Percentiles rank a stretch among this genome's conserved stretches.
phyloP scores from a whole-genome alignment of 1,140 invertebrate species.

The Eubasilissa regina region DNA sequence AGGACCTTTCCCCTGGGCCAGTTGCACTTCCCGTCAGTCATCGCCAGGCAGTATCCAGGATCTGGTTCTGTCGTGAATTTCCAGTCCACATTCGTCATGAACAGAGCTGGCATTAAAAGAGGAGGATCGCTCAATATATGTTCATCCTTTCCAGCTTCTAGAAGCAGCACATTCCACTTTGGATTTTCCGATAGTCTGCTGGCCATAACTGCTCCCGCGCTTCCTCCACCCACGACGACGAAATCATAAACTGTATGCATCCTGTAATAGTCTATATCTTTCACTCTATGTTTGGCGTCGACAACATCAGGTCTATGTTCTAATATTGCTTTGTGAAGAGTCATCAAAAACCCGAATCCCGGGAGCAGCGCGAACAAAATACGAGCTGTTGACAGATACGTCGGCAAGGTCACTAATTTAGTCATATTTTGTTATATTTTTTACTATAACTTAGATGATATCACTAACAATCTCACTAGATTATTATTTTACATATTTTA shows the following conservation, averaged over 20 bases:
- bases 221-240: constrained; percentile 86
- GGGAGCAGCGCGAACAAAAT: constrained; percentile 77
- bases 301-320: constrained; percentile 79
- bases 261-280: constrained; percentile 67
- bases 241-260: constrained; percentile 80
- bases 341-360: constrained; percentile 74
- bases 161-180: constrained; percentile 80
- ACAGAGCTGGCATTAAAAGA: constrained; percentile 79
- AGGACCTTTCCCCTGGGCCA: constrained; percentile 85
- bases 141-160: constrained; percentile 90
- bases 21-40: constrained; percentile 75
- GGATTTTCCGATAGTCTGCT: constrained; percentile 81
- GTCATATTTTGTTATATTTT: neutral
- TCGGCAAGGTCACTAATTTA: constrained; percentile 40
- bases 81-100: constrained; percentile 84
- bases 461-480: too few species aligned
- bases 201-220: constrained; percentile 87
- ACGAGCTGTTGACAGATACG: constrained; percentile 70
- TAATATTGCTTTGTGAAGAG: constrained; percentile 75
- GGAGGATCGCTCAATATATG: constrained; percentile 83
- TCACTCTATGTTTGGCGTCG: constrained; percentile 74
- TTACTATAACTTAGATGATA: neutral
- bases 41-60: constrained; percentile 76
- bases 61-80: constrained; percentile 84
- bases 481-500: too few species aligned